A percentile compares a stretch with the other conserved stretches of the same genome.
phyloP scores from a whole-genome alignment of 2,888 invertebrate genomes.

The Quadriops clusia region DNA sequence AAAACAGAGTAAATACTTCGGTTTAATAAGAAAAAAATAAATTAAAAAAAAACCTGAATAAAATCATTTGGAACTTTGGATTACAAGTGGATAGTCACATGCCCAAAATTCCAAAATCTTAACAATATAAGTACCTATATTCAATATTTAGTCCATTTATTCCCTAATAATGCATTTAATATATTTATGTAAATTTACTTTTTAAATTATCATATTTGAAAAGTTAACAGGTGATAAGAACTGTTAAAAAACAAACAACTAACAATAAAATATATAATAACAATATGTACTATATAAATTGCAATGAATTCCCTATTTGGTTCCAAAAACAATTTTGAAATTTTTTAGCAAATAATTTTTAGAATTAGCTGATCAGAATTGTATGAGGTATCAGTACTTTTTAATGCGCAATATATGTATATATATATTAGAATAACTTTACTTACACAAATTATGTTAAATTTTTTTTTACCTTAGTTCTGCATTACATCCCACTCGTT shows the following conservation, averaged over 20 bases:
- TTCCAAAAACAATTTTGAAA: no score
- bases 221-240: constrained; percentile 1
- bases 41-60: constrained; percentile 1
- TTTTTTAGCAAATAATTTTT: no score
- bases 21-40: constrained; percentile 5
- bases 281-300: no score
- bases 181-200: constrained; percentile 2
- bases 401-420: no score
- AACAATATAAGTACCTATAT: constrained; percentile 1
- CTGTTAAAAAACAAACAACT: not conserved
- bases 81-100: not conserved
- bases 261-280: not conserved
- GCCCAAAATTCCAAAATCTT: not conserved
- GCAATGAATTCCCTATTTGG: no score
- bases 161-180: constrained; percentile 1
- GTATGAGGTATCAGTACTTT: no score
- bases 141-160: not conserved
- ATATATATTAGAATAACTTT: no score
- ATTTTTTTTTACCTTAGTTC: no score
- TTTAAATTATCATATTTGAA: not conserved
- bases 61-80: constrained; percentile 2
- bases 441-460: no score
- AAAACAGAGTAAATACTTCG: constrained; percentile 5
- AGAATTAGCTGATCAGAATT: no score
- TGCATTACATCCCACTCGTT: no score